These are phyloP conservation scores for Heteromurus nitidus DNA, from an alignment of 2,888 invertebrate genomes.

Conservation along the genomic window DNA sequence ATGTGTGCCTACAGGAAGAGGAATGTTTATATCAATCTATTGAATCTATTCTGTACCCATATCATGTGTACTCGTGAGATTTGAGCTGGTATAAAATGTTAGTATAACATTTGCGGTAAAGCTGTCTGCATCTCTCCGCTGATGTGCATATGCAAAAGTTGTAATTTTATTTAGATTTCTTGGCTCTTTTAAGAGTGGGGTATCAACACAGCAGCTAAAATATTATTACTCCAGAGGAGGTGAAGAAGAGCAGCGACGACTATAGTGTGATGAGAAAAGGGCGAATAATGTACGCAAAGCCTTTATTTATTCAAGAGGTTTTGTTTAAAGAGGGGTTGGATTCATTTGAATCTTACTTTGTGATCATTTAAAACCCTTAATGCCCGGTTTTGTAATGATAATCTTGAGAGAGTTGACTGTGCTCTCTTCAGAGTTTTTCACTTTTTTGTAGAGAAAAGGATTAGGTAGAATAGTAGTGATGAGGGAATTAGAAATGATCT, in stretches of 20 bases:
- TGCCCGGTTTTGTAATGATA: constrained; percentile 30
- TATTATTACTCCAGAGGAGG: constrained; percentile 4
- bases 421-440: constrained; percentile 36
- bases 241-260: no score
- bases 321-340: constrained; percentile 58
- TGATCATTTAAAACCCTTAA: constrained; percentile 44
- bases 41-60: neutral
- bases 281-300: neutral
- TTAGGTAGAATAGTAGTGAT: constrained; percentile 45
- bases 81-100: no score
- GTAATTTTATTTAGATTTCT: constrained; percentile 51
- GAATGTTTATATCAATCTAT: neutral
- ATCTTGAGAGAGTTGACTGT: neutral
- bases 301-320: constrained; percentile 42
- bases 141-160: constrained; percentile 47
- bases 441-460: constrained; percentile 48
- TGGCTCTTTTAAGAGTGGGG: constrained; percentile 37
- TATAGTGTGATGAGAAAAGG: neutral
- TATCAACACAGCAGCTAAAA: neutral
- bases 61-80: no score
- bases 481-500: constrained; percentile 49
- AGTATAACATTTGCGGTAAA: constrained; percentile 22
- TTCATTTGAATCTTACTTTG: constrained; percentile 51
- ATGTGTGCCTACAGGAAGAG: neutral
- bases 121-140: constrained; percentile 28